These are phyloP conservation scores for Atherinosoma microstoma DNA, from an alignment of 2,797 vertebrate species.

Conservation along the genomic window DNA sequence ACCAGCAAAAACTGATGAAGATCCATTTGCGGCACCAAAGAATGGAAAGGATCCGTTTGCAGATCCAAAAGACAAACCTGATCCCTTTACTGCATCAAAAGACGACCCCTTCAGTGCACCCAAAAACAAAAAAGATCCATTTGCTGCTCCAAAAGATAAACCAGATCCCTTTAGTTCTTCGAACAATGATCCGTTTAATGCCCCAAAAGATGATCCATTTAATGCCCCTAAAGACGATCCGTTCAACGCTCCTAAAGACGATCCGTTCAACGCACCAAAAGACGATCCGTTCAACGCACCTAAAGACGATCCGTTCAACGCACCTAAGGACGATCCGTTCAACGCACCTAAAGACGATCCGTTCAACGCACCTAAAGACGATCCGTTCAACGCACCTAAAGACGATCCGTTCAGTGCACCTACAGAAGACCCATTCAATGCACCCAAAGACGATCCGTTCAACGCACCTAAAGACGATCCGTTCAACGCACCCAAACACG, in stretches of 20 bases:
- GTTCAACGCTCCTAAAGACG: slow-evolving; percentile 25
- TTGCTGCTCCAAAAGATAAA: slow-evolving; percentile 42
- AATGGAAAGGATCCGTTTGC: slow-evolving; percentile 38
- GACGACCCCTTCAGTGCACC: slow-evolving; percentile 53
- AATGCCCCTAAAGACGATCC: slow-evolving; percentile 38
- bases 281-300: slow-evolving; percentile 39
- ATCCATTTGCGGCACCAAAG: slow-evolving; percentile 50
- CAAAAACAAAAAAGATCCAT: slow-evolving; percentile 51
- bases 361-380: slow-evolving; percentile 37
- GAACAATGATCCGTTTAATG: slow-evolving; percentile 49
- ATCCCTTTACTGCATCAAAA: slow-evolving; percentile 41
- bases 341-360: slow-evolving; percentile 33
- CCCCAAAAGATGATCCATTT: slow-evolving; percentile 47
- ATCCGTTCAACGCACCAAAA: slow-evolving; percentile 34
- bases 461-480: slow-evolving; percentile 17
- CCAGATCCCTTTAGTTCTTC: slow-evolving; percentile 58
- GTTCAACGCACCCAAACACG: slow-evolving; percentile 9
- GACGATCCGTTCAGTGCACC: slow-evolving; percentile 24
- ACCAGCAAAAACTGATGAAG: slow-evolving; percentile 31
- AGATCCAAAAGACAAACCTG: slow-evolving; percentile 33
- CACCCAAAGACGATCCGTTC: slow-evolving; percentile 52
- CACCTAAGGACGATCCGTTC: slow-evolving; percentile 33
- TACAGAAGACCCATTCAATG: slow-evolving; percentile 46
- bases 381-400: slow-evolving; percentile 40
- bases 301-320: slow-evolving; percentile 30